Base-by-base conservation (phyloP, 2,113 vertebrate species). In the Pheucticus melanocephalus region DNA sequence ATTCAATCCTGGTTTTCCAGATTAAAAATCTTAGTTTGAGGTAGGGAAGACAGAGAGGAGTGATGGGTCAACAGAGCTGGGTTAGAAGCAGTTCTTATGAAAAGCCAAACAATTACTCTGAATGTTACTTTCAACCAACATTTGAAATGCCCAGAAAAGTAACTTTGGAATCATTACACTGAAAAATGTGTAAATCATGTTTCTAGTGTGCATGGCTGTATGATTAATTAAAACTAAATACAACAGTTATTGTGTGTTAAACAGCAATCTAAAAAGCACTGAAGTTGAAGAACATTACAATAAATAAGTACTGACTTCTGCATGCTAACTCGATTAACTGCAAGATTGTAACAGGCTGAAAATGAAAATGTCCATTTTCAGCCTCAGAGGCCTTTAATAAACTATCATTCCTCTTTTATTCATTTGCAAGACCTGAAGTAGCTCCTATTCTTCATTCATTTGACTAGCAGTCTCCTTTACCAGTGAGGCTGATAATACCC, bases 161-260 rank as follows among this genome's bases (percentile, higher is more conserved):
- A 85, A 73, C 16, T n/a, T 18, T 4, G 24, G 39, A 76, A 82
- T 54, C n/a, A 59, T 75, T 73, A 69, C n/a, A 82, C 30, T 47
- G 73, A 77, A 75, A 88, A 93, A 85, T 14, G 10, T 23, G 23
- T 59, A 85, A 88, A 72, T 51, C 10, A 2, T 42, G 24, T 82
- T 94, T 78, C 72, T 39, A 88, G 69, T 78, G 65, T 45, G 39
- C 66, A 83, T 48, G 59, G 63, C 56, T 93, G 60, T 30, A 54
- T 23, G 70, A 57, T 94, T 90, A 95, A 92, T 92, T 94, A 94
- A 93, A 95, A 37, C 14, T 33, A 31, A 82, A 81, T 48, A 77
- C 3, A 4, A 15, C 30, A 64, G 71, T 66, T 82, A 85, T 17
- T 87, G 22, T n/a, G 28, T 60, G n/a, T 79, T 82, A 86, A 93